A percentile compares a stretch with the other conserved stretches of the same genome.
These are phyloP conservation scores for Drosophila meridiana DNA, from an alignment of 2,888 invertebrate species.

Conservation along the genomic window DNA sequence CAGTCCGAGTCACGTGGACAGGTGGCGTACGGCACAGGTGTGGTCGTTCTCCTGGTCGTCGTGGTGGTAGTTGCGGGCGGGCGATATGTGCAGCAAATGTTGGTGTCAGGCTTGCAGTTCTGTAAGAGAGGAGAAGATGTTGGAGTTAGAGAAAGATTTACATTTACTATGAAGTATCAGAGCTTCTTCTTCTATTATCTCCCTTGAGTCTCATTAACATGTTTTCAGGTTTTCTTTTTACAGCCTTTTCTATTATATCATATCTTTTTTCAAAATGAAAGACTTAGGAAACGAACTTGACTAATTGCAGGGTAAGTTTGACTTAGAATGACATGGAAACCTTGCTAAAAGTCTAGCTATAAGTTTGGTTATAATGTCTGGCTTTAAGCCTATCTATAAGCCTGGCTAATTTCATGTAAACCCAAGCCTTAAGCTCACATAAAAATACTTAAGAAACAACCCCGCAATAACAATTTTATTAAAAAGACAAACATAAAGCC, in stretches of 20 bases:
- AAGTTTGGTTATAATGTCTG: too few species aligned
- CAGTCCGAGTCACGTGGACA: constrained; percentile 82
- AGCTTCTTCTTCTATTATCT: too few species aligned
- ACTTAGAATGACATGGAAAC: background rate
- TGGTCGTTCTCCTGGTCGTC: constrained; percentile 57
- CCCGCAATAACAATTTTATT: background rate
- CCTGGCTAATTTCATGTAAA: background rate
- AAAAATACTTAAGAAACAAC: background rate
- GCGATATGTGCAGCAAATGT: constrained; percentile 85
- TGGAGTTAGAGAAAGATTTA: background rate
- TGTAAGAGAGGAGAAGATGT: constrained; percentile 64
- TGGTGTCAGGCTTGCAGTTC: constrained; percentile 84
- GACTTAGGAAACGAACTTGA: constrained; percentile 1
- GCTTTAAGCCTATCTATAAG: too few species aligned
- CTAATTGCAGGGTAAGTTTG: background rate
- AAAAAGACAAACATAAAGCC: background rate
- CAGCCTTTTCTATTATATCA: too few species aligned
- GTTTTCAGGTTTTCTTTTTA: too few species aligned
- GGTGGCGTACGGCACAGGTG: constrained; percentile 72
- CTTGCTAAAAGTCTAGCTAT: too few species aligned
- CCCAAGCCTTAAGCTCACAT: background rate
- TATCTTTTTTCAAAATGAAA: background rate
- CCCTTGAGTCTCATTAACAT: too few species aligned
- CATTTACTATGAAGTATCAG: too few species aligned
- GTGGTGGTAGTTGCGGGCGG: constrained; percentile 54